phyloP scores from a whole-genome alignment of 2,888 invertebrate genomes.

The Limnephilus marmoratus region DNA sequence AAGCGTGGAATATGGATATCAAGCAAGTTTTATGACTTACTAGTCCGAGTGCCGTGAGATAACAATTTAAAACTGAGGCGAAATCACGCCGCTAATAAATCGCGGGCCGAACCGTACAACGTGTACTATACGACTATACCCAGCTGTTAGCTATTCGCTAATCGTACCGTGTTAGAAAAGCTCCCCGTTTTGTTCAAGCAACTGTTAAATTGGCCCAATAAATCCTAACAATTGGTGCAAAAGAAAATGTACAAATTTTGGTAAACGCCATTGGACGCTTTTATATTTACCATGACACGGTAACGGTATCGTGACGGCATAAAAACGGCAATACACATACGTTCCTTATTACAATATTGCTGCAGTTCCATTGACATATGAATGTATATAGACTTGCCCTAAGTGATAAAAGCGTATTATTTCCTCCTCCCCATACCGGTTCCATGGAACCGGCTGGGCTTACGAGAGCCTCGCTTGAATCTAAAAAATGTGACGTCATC shows the following conservation, averaged over 20 bases:
- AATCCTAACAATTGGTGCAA: constrained; percentile 51
- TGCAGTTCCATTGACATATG: too few species aligned
- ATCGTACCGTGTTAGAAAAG: constrained; percentile 22
- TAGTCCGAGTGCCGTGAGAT: constrained; percentile 29
- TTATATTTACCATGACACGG: too few species aligned
- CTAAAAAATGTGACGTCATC: too few species aligned
- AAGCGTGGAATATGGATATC: constrained; percentile 24
- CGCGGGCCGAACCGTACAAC: constrained; percentile 6
- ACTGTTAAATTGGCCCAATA: constrained; percentile 50
- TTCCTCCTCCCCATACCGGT: too few species aligned
- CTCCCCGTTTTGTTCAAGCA: constrained; percentile 42
- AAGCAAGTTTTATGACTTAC: constrained; percentile 21
- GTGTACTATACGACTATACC: constrained; percentile 16
- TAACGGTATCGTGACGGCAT: too few species aligned
- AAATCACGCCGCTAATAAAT: constrained; percentile 28
- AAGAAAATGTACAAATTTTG: constrained; percentile 16
- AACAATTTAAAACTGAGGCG: constrained; percentile 22
- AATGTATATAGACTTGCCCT: too few species aligned
- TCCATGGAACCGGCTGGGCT: too few species aligned
- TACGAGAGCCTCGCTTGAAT: too few species aligned
- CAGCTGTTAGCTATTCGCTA: background rate
- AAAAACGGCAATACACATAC: too few species aligned
- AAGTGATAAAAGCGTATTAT: too few species aligned
- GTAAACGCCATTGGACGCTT: constrained; percentile 5
- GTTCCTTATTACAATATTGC: too few species aligned